phyloP scores from a whole-genome alignment of 2,888 invertebrate species.

The Callyntrura guangdongensis region DNA sequence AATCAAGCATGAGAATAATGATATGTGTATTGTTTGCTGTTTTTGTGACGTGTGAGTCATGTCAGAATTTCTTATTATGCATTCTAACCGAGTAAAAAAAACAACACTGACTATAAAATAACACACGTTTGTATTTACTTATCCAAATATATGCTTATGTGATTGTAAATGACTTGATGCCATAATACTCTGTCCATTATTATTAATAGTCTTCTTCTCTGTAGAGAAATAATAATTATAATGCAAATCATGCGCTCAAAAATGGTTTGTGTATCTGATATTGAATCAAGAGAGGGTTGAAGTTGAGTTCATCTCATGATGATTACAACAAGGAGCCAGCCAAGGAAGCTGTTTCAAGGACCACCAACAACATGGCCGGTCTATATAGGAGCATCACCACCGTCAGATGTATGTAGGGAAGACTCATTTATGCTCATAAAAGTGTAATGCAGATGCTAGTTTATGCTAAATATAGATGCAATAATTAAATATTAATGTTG shows the following conservation, averaged over 20 bases:
- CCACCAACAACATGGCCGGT: slow-evolving; percentile 56
- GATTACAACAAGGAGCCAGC: neutral
- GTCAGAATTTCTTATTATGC: slow-evolving; percentile 56
- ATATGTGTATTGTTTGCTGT: slow-evolving; percentile 69
- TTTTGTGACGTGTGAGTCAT: slow-evolving; percentile 74
- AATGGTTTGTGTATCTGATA: slow-evolving; percentile 46
- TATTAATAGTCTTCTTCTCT: slow-evolving; percentile 2
- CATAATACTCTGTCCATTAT: neutral
- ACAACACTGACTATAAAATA: neutral
- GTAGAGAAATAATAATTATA: slow-evolving; percentile 58
- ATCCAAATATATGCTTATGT: slow-evolving; percentile 1
- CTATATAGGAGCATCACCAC: neutral
- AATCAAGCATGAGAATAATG: slow-evolving; percentile 84
- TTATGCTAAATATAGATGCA: too few species aligned
- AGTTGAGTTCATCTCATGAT: slow-evolving; percentile 64
- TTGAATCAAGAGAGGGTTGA: slow-evolving; percentile 66
- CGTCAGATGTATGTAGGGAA: neutral
- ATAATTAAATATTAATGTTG: too few species aligned
- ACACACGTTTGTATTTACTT: slow-evolving; percentile 18
- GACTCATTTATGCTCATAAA: neutral
- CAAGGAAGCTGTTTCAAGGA: slow-evolving; percentile 73
- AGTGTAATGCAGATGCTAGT: neutral
- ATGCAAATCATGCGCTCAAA: slow-evolving; percentile 70
- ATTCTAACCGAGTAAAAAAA: slow-evolving; percentile 37
- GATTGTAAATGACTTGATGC: neutral